These are phyloP conservation scores for Drosophila subpulchrella DNA, from an alignment of 1,140 invertebrate genomes.

Conservation along the genomic window DNA sequence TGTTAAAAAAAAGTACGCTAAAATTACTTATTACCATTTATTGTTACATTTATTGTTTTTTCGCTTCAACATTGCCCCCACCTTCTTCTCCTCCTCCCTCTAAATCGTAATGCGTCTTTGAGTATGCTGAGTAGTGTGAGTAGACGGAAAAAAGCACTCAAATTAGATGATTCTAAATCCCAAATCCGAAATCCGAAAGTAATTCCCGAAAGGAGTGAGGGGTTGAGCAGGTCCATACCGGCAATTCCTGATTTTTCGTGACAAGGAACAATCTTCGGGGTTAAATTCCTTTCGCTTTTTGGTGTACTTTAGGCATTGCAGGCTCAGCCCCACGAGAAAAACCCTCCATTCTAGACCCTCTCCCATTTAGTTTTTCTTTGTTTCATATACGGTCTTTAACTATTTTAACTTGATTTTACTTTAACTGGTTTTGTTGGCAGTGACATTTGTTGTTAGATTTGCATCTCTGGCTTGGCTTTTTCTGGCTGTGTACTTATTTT, in stretches of 20 bases:
- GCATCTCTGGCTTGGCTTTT: conserved; percentile 66
- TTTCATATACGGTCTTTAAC: conserved; percentile 4
- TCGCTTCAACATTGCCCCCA: conserved; percentile 24
- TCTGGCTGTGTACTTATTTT: conserved; percentile 38
- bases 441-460: conserved; percentile 58
- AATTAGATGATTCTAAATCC: conserved; percentile 6
- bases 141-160: conserved; percentile 11
- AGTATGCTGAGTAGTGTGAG: conserved; percentile 55
- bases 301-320: conserved; percentile 10
- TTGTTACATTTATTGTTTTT: conserved; percentile 76
- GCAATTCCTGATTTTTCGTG: conserved; percentile 44
- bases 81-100: conserved; percentile 14
- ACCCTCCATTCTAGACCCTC: background rate
- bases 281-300: conserved; percentile 29
- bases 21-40: conserved; percentile 73
- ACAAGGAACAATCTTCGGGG: conserved; percentile 29
- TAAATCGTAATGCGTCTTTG: conserved; percentile 64
- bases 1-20: conserved; percentile 73
- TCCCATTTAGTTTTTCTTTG: background rate
- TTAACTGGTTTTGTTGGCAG: conserved; percentile 31
- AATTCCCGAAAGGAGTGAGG: conserved; percentile 19
- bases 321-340: background rate
- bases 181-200: background rate
- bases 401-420: conserved; percentile 30
- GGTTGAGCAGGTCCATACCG: conserved; percentile 24